These are phyloP conservation scores for Pangasius macronema DNA, from an alignment of 2,797 vertebrate genomes.

Conservation along the genomic window DNA sequence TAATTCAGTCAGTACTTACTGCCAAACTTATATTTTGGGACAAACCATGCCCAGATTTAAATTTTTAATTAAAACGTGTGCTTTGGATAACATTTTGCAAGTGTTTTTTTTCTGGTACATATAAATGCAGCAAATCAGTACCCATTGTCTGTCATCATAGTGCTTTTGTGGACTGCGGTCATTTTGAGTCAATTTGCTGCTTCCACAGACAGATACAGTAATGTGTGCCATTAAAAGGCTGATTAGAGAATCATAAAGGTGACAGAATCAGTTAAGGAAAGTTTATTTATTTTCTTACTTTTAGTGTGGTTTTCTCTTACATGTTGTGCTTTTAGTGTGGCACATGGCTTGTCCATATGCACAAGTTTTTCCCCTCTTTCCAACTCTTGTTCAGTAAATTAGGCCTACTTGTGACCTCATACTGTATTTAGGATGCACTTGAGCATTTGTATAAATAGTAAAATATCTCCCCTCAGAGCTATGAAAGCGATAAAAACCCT, in stretches of 20 bases:
- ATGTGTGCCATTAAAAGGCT: constrained; percentile 23
- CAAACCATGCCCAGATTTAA: neutral
- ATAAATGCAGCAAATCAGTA: neutral
- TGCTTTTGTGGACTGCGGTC: neutral
- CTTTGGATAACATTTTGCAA: neutral
- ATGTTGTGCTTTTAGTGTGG: constrained; percentile 1
- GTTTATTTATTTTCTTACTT: constrained; percentile 19
- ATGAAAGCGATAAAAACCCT: constrained; percentile 25
- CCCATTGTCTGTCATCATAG: neutral
- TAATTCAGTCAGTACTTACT: neutral
- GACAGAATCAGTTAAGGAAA: constrained; percentile 7
- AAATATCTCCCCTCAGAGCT: constrained; percentile 15
- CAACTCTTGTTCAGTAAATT: neutral
- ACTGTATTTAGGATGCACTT: constrained; percentile 7
- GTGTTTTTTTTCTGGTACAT: neutral
- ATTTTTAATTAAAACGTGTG: neutral
- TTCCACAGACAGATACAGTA: constrained; percentile 47
- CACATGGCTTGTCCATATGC: neutral
- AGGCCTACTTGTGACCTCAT: neutral
- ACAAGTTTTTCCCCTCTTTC: neutral
- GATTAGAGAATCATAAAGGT: constrained; percentile 30
- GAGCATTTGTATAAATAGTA: constrained; percentile 10
- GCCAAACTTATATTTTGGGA: neutral
- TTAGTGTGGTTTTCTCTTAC: neutral
- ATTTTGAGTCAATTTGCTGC: constrained; percentile 38